A percentile compares a stretch with the other conserved stretches of the same genome.
phyloP scores from a whole-genome alignment of 2,888 invertebrate species.

The Anarsia innoxiella region DNA sequence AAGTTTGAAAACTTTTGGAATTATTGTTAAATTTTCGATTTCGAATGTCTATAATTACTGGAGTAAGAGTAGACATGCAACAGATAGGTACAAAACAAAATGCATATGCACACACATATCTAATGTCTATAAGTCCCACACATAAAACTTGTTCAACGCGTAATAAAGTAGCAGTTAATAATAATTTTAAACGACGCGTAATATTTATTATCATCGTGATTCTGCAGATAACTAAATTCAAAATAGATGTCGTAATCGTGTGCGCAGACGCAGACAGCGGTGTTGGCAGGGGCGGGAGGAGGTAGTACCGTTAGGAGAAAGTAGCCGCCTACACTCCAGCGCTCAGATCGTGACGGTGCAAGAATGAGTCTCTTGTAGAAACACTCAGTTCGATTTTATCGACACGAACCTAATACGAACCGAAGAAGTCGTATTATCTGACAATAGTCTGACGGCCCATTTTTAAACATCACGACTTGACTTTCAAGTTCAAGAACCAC shows the following conservation, averaged over 20 bases:
- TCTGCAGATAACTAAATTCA: slow-evolving; percentile 53
- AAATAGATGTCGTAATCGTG: slow-evolving; percentile 53
- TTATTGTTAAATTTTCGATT: no score
- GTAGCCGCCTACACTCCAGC: slow-evolving; percentile 64
- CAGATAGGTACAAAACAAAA: no score
- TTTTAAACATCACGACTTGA: slow-evolving; percentile 26
- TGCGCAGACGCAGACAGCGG: slow-evolving; percentile 28
- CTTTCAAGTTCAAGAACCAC: slow-evolving; percentile 24
- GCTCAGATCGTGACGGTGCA: slow-evolving; percentile 48
- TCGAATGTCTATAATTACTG: no score
- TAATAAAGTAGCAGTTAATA: no score
- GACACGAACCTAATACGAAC: slow-evolving; percentile 32
- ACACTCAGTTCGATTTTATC: slow-evolving; percentile 53
- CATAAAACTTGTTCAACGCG: no score
- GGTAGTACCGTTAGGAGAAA: slow-evolving; percentile 71
- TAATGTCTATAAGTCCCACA: no score
- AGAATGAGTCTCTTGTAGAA: slow-evolving; percentile 41
- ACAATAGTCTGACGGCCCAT: slow-evolving; percentile 26
- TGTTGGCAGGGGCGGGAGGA: slow-evolving; percentile 27
- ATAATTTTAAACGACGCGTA: slow-evolving; percentile 10
- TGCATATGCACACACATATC: neutral
- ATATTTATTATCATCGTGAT: slow-evolving; percentile 43
- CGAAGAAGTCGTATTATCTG: slow-evolving; percentile 24
- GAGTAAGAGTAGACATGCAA: no score
- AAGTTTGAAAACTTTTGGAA: no score